These are phyloP conservation scores for Nannospalax galili DNA, from an alignment of 2,113 vertebrate species.

Conservation along the genomic window DNA sequence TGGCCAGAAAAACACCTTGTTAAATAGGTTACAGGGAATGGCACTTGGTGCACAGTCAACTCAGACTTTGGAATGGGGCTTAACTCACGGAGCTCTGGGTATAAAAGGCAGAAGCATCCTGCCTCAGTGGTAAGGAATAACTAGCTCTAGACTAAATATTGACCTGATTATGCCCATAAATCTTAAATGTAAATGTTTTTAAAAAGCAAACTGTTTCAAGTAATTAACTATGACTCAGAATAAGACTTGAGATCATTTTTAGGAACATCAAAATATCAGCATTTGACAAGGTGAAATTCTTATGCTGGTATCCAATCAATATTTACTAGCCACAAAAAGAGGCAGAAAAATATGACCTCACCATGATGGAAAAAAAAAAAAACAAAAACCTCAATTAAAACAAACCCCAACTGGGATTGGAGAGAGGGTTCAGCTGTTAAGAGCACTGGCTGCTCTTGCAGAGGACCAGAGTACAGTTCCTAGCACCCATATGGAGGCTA, in stretches of 20 bases:
- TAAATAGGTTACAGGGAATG: neutral
- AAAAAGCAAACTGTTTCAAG: slow-evolving; percentile 39
- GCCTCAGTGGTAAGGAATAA: neutral
- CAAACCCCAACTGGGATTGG: neutral
- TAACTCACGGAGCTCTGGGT: neutral
- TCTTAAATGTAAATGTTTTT: neutral
- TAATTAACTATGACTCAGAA: slow-evolving; percentile 19
- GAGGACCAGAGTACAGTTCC: too few relatives aligned
- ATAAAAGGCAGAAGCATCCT: neutral
- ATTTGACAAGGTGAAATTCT: slow-evolving; percentile 1
- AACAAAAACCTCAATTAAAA: neutral
- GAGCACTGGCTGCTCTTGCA: too few relatives aligned
- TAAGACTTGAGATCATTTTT: slow-evolving; percentile 25
- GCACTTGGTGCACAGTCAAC: neutral
- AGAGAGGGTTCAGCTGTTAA: too few relatives aligned
- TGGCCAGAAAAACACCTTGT: neutral
- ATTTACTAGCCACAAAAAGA: neutral
- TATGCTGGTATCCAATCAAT: neutral
- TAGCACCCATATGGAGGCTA: too few relatives aligned
- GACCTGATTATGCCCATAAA: neutral
- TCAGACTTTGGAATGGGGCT: neutral
- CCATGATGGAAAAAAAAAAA: neutral
- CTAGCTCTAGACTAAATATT: slow-evolving; percentile 2
- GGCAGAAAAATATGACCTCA: neutral
- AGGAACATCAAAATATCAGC: neutral